phyloP scores from a whole-genome alignment of 2,888 invertebrate genomes.

The Spodoptera littoralis region DNA sequence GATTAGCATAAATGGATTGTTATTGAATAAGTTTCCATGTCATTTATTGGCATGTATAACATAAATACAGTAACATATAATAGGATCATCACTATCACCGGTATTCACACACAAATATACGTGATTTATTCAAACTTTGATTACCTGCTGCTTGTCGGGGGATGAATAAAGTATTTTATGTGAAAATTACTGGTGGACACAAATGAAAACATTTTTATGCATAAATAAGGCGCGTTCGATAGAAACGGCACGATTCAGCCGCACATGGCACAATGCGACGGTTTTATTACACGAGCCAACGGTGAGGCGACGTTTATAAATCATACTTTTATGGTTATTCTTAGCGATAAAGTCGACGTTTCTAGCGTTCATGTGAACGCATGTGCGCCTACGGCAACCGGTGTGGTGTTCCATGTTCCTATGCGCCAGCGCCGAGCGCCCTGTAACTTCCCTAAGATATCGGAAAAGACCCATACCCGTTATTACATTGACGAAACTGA shows the following conservation, averaged over 20 bases:
- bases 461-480: conserved; percentile 10
- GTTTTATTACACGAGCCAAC: conserved; percentile 78
- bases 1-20: conserved; percentile 44
- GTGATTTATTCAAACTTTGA: conserved; percentile 32
- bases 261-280: conserved; percentile 71
- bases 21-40: conserved; percentile 48
- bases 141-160: conserved; percentile 16
- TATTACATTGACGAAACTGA: conserved; percentile 15
- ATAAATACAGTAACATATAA: conserved; percentile 22
- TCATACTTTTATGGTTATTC: conserved; percentile 84
- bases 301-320: conserved; percentile 81
- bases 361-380: conserved; percentile 56
- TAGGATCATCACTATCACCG: conserved; percentile 9
- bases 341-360: conserved; percentile 76
- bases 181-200: conserved; percentile 46
- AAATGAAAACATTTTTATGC: conserved; percentile 57
- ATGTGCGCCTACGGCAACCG: conserved; percentile 33
- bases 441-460: conserved; percentile 4
- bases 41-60: conserved; percentile 24
- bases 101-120: conserved; percentile 16
- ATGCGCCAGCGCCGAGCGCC: conserved; percentile 25
- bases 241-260: conserved; percentile 69
- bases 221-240: conserved; percentile 67
- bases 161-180: conserved; percentile 39
- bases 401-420: conserved; percentile 19